These are phyloP conservation scores for Oreocharis arfaki DNA, from an alignment of 2,113 vertebrate genomes.

Conservation along the genomic window DNA sequence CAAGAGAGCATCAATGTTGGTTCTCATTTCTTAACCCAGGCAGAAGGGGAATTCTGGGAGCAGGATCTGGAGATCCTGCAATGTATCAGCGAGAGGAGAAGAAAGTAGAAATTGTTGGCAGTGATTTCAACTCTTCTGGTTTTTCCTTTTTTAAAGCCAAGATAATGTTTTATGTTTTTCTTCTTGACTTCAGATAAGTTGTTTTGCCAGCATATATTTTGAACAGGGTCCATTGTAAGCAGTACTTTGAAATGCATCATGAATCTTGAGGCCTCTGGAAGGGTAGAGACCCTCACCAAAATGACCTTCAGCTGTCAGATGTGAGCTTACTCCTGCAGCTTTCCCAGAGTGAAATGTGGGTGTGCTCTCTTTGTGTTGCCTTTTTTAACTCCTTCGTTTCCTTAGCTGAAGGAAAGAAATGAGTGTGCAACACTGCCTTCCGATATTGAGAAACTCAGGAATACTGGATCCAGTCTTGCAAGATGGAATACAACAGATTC, in stretches of 20 bases:
- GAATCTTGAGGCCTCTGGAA: not conserved
- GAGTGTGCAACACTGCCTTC: not conserved
- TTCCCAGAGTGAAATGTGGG: not conserved
- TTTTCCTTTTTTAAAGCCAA: slow-evolving; percentile 42
- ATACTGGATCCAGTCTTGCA: not conserved
- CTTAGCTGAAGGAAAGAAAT: not conserved
- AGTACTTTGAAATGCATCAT: not conserved
- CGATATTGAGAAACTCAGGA: not conserved
- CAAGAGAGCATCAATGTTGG: not conserved
- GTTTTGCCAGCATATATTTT: slow-evolving; percentile 38
- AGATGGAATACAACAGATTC: not conserved
- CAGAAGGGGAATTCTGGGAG: not conserved
- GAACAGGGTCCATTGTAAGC: slow-evolving; percentile 6
- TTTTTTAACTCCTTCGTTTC: not conserved
- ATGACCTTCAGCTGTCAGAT: not conserved
- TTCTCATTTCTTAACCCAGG: not conserved
- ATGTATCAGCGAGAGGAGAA: not conserved
- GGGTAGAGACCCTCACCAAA: not conserved
- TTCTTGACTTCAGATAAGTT: not conserved
- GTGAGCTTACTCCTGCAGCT: not conserved
- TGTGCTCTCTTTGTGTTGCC: not conserved
- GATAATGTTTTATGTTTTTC: slow-evolving; percentile 7
- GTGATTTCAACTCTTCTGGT: not conserved
- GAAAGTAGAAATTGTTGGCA: slow-evolving; percentile 6
- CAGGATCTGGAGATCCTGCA: not conserved